Conservation (phyloP, 2,113 vertebrate genomes). For the Arizona elegans region DNA sequence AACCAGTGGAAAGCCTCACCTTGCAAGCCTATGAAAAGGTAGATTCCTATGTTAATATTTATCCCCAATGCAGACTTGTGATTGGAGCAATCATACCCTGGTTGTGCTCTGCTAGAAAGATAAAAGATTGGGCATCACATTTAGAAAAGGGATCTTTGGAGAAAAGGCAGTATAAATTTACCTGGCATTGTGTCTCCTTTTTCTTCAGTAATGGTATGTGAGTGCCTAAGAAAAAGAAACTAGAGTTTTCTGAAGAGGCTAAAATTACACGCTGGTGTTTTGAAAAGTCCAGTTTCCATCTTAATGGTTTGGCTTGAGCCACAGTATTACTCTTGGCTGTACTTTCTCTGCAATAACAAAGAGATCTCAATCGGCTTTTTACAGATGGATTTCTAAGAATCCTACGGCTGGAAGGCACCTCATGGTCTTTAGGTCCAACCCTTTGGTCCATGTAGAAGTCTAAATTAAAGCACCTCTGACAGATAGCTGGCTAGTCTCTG, state of each 20-base stretch:
- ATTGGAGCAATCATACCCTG: constrained; percentile 22
- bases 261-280: background rate
- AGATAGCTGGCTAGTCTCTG: background rate
- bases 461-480: background rate
- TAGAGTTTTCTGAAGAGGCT: background rate
- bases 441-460: background rate
- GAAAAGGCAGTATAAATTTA: background rate
- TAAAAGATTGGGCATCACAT: background rate
- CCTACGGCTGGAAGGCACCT: background rate
- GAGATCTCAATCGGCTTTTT: background rate
- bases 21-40: constrained; percentile 15
- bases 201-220: background rate
- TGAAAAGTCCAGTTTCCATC: background rate
- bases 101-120: background rate
- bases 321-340: accelerated
- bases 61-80: background rate
- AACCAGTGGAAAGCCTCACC: constrained; percentile 16
- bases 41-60: constrained; percentile 26
- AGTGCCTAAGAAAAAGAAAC: background rate
- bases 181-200: background rate
- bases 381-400: background rate
- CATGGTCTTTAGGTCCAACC: background rate
- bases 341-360: background rate
- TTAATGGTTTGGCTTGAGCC: background rate
- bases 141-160: background rate